phyloP scores from a whole-genome alignment of 2,113 vertebrate species.

The Hydrolagus affinis region DNA sequence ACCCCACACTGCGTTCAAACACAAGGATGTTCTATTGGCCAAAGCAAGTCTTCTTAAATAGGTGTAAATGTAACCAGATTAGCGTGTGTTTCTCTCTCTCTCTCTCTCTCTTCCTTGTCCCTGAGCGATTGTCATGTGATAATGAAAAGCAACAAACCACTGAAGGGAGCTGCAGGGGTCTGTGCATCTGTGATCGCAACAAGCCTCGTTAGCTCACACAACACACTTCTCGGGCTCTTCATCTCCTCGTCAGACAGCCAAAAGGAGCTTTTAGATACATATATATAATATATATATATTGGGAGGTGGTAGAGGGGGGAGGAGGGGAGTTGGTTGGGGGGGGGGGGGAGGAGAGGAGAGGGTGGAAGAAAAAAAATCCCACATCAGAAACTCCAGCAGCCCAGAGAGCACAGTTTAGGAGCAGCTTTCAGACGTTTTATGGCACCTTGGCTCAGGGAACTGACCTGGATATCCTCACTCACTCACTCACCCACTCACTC shows the following conservation, averaged over 20 bases:
- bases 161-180: constrained; percentile 65
- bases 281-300: no score
- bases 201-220: constrained; percentile 49
- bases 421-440: constrained; percentile 17
- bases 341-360: no score
- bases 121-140: constrained; percentile 74
- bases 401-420: background rate
- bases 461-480: background rate
- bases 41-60: constrained; percentile 23
- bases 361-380: no score
- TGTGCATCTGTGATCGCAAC: constrained; percentile 57
- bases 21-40: constrained; percentile 9
- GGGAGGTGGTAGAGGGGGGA: no score
- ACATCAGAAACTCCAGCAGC: constrained; percentile 6
- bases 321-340: no score
- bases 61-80: constrained; percentile 41
- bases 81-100: constrained; percentile 33
- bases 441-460: background rate
- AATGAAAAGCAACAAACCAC: constrained; percentile 48
- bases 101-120: constrained; percentile 51
- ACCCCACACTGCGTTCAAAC: background rate
- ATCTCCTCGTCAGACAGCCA: constrained; percentile 24
- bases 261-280: background rate
- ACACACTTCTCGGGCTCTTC: constrained; percentile 22
- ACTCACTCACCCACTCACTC: no score